These are phyloP conservation scores for Oreocharis arfaki DNA, from an alignment of 2,113 vertebrate genomes.

Conservation along the genomic window DNA sequence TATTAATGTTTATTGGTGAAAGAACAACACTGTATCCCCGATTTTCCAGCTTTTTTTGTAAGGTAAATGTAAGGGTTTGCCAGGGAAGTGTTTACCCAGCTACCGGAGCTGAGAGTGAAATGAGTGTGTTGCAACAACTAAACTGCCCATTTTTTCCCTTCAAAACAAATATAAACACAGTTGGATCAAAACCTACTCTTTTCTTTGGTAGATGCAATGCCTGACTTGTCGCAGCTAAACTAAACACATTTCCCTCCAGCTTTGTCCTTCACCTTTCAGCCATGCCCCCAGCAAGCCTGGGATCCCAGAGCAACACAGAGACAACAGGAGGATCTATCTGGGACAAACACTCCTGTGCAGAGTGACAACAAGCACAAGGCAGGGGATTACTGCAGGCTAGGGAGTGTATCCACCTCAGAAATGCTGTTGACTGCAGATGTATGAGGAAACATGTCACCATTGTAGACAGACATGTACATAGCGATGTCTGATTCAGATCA, in stretches of 20 bases:
- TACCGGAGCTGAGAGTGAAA: background rate
- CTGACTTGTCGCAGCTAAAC: background rate
- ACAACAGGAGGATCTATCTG: accelerated
- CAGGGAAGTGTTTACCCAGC: background rate
- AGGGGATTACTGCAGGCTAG: background rate
- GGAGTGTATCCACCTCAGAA: slow-evolving; percentile 14
- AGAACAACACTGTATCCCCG: background rate
- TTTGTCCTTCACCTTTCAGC: background rate
- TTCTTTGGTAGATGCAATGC: background rate
- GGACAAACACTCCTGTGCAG: background rate
- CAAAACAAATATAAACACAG: background rate
- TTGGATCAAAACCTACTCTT: background rate
- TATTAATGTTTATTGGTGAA: background rate
- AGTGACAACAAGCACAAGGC: background rate
- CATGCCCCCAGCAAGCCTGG: background rate
- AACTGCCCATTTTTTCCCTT: background rate
- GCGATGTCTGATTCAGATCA: slow-evolving; percentile 27
- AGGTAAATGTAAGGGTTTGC: background rate
- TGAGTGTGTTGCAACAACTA: accelerated
- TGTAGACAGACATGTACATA: background rate
- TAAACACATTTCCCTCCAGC: background rate
- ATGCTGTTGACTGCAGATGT: background rate
- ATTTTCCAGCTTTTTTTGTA: background rate
- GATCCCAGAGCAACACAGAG: background rate
- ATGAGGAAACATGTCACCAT: background rate